Evolutionary conservation across 2,888 invertebrate species (phyloP), one percentile per base, ranked within the genome.

Genomic region (Zygothrica quintamaculata): DNA sequence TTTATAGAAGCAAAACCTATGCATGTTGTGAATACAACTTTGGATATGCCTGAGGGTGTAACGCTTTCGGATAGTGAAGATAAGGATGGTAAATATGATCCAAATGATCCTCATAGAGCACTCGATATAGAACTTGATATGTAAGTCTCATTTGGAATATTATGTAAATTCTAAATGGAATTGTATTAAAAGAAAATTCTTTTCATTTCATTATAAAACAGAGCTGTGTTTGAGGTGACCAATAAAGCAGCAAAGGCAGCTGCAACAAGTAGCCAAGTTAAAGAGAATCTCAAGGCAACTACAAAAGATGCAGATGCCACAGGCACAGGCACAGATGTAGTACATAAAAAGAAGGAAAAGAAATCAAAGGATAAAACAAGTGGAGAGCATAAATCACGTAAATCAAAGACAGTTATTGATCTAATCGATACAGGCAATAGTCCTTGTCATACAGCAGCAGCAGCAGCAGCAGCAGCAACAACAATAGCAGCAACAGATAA

Each of bases 61-160:
- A 93, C 93, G 43, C 86, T 94, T 11, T 95, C 95, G 4, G 95
- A 95, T 90, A 95, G 94, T 42, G 96, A 97, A 82, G 95, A 95
- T 67, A 93, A 93, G 85, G 92, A 93, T 74, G 90, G 91, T 62
- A 92, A 92, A 78, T 90, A 88, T 53, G 93, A 94, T 78, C 93
- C 93, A 51, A 94, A 96, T 91, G 98, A 99, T 93, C 98, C 98
- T 47, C 99, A 98, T 92, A 94, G 96, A 79, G 98, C 98, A 37
- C 93, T 99, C 50, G 96, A 99, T 92, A 98, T 99, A 74, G 96
- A 99, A 92, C 93, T 99, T 52, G 98, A 90, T 52, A 93, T 96
- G 96, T 96, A 87, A 93, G 87, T 60, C 3, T 44, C 6, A 1
- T 7, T 25, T 5, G 1, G n/a, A n/a, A n/a, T n/a, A n/a, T n/a